phyloP scores from a whole-genome alignment of 2,797 vertebrate species.

The Miichthys miiuy region DNA sequence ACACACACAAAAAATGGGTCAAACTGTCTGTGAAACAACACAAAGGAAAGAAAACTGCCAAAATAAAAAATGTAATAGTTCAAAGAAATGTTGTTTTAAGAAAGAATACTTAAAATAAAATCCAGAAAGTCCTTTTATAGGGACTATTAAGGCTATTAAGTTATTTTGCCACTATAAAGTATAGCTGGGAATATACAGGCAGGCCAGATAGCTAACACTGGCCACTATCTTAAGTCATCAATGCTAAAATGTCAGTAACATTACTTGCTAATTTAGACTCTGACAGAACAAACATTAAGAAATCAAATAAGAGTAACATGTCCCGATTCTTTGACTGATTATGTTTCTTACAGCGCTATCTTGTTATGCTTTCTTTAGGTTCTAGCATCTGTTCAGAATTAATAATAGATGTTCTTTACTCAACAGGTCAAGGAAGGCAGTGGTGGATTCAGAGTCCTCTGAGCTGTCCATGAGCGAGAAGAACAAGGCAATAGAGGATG shows the following conservation, averaged over 20 bases:
- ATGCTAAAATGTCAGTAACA: not conserved
- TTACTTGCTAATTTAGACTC: not conserved
- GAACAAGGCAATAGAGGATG: constrained; percentile 83
- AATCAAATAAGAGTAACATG: too few relatives aligned
- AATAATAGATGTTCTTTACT: constrained; percentile 17
- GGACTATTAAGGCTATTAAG: not conserved
- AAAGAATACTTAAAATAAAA: too few relatives aligned
- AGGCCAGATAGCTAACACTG: not conserved
- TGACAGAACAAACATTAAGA: not conserved
- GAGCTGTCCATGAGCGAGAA: constrained; percentile 80
- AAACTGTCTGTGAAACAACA: not conserved
- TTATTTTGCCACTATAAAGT: too few relatives aligned
- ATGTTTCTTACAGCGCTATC: not conserved
- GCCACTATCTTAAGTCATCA: not conserved
- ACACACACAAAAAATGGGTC: not conserved
- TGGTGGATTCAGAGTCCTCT: constrained; percentile 76
- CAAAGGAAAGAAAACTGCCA: not conserved
- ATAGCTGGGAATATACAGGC: too few relatives aligned
- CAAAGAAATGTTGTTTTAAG: too few relatives aligned
- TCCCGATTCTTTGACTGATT: not conserved
- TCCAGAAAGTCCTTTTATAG: too few relatives aligned
- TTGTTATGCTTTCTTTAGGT: not conserved
- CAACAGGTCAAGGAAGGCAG: constrained; percentile 85
- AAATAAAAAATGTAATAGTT: not conserved
- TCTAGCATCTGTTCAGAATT: not conserved